Base-by-base conservation (phyloP, 2,113 vertebrate species). In the Oophaga pumilio region DNA sequence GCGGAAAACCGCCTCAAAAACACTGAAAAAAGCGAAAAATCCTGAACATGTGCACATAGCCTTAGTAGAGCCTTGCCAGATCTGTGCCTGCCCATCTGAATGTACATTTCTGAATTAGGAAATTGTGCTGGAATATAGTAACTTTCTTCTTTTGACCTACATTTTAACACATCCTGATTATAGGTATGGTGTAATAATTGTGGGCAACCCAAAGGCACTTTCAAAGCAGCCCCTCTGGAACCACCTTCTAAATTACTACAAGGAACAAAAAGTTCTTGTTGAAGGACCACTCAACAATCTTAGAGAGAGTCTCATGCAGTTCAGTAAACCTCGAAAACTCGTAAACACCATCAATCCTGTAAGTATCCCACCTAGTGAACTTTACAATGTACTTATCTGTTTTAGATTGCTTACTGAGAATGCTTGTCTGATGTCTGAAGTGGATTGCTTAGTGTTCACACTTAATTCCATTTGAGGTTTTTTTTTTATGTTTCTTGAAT, bases 281-380 rank as follows among this genome's bases (percentile, higher is more conserved):
- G 98, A 99, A 85, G 98, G 98, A 1, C 98, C 98, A 0, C 95
- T 99, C n/a, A 99, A 99, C 91, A 99, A 99, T 93, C 96, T 99
- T 81, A 94, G 98, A 0, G 98, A 99, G 93, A 99, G 98, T 91
- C 97, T 99, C 0, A 99, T 99, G 98, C 98, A 99, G 92, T 99
- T 99, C 95, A 99, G 98, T 95, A 99, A 99, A 91, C 98, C 98
- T 0, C 96, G 98, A 73, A 99, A 99, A 87, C 96, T 99, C 0
- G 97, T 99, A 91, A 99, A 99, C 89, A 98, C 98, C 89, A 97
- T 99, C 94, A 99, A 99, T 92, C 98, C 98, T 0, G 98, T 99
- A 90, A 96, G 98, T 81, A 53, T 74, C 8, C 28, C 9, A 17
- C 13, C 1, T 24, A 1, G 2, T 0, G 8, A 17, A 43, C 6